Percentiles rank a stretch among this genome's conserved stretches.
These are phyloP conservation scores for Pseudochaenichthys georgianus DNA, from an alignment of 2,797 vertebrate species.

Conservation along the genomic window DNA sequence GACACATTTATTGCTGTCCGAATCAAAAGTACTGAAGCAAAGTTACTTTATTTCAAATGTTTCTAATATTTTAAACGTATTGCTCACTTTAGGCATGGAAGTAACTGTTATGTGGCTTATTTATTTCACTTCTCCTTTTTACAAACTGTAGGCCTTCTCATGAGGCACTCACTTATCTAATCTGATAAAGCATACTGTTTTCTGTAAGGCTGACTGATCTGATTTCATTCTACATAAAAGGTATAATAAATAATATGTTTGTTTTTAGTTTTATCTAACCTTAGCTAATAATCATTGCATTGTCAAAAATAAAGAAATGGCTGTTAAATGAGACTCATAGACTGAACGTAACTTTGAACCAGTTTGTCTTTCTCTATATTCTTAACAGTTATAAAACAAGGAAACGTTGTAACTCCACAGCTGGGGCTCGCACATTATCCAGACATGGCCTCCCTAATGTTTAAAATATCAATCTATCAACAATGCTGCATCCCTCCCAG, in stretches of 20 bases:
- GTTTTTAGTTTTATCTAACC: background rate
- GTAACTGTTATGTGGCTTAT: background rate
- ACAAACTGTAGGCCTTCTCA: background rate
- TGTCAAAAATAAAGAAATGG: background rate
- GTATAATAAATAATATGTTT: background rate
- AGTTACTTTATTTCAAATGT: background rate
- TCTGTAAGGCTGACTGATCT: background rate
- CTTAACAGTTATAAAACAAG: background rate
- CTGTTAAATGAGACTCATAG: background rate
- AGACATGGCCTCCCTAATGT: too few relatives aligned
- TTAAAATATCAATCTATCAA: background rate
- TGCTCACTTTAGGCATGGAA: background rate
- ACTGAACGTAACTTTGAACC: background rate
- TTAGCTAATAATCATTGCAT: background rate
- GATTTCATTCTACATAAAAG: background rate
- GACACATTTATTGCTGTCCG: background rate
- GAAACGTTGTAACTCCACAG: background rate
- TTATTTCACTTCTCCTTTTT: background rate
- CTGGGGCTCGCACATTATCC: background rate
- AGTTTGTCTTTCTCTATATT: background rate
- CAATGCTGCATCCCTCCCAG: background rate
- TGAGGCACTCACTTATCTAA: background rate
- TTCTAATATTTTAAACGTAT: too few relatives aligned
- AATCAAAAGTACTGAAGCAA: background rate
- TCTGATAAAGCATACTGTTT: constrained; percentile 7